phyloP scores from a whole-genome alignment of 92 coral and sea anemone species.

The Heteractis magnifica region DNA sequence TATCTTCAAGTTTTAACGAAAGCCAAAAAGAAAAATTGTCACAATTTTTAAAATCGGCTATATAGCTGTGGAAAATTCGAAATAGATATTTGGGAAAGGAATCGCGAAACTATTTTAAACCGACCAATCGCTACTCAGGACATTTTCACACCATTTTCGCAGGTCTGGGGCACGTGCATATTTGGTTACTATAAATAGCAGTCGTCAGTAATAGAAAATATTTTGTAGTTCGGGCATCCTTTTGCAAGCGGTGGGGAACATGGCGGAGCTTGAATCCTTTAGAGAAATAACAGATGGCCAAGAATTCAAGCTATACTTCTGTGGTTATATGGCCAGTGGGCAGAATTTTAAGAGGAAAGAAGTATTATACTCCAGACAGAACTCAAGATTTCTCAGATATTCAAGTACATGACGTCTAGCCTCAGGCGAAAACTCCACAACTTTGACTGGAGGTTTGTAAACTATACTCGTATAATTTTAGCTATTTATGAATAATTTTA shows the following conservation, averaged over 20 bases:
- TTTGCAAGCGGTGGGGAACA: no score
- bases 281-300: not conserved
- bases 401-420: not conserved
- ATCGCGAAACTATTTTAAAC: not conserved
- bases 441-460: not conserved
- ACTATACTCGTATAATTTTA: not conserved
- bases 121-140: not conserved
- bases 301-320: not conserved
- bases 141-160: not conserved
- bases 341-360: not conserved
- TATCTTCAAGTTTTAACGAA: no score
- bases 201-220: no score
- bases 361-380: not conserved
- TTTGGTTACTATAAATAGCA: no score
- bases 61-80: no score
- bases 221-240: no score
- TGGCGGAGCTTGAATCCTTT: not conserved
- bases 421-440: not conserved
- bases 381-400: not conserved
- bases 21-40: no score
- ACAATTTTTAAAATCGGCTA: no score
- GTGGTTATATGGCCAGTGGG: not conserved
- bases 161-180: no score
- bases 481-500: not conserved
- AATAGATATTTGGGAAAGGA: no score